Percentiles rank a stretch among this genome's conserved stretches.
phyloP scores from a whole-genome alignment of 2,113 vertebrate species.

The Engystomops pustulosus region DNA sequence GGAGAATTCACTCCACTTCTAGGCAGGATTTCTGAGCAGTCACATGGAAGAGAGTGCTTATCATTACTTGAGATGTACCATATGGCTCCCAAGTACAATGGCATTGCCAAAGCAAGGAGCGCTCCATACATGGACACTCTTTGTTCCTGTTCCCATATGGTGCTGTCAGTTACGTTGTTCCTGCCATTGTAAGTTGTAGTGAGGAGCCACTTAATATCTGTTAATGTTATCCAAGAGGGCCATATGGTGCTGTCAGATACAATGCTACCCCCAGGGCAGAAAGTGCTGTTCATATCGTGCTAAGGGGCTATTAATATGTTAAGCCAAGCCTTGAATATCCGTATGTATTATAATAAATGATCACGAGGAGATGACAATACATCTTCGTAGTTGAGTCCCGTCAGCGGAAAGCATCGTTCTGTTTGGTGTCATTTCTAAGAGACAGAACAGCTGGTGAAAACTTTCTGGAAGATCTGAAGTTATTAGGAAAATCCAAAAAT shows the following conservation, averaged over 20 bases:
- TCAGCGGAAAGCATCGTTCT: neutral
- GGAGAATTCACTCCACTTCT: constrained; percentile 9
- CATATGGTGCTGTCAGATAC: constrained; percentile 56
- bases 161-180: constrained; percentile 46
- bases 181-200: constrained; percentile 26
- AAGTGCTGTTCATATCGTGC: constrained; percentile 33
- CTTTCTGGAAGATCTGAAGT: neutral
- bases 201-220: constrained; percentile 47
- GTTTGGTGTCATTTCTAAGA: constrained; percentile 5
- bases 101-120: constrained; percentile 13
- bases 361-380: constrained; percentile 34
- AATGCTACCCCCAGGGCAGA: constrained; percentile 51
- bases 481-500: neutral
- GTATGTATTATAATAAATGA: constrained; percentile 46
- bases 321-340: constrained; percentile 43
- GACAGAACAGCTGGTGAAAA: neutral
- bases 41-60: constrained; percentile 28
- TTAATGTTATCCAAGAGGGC: constrained; percentile 48
- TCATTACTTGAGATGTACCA: constrained; percentile 33
- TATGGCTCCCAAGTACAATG: constrained; percentile 53
- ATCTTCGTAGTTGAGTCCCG: neutral
- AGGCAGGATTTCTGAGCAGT: constrained; percentile 1
- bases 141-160: constrained; percentile 54
- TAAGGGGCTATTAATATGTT: constrained; percentile 56
- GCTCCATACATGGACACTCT: constrained; percentile 37